Evolutionary conservation across 2,113 vertebrate species (phyloP).

Genomic region (Saccopteryx leptura): DNA sequence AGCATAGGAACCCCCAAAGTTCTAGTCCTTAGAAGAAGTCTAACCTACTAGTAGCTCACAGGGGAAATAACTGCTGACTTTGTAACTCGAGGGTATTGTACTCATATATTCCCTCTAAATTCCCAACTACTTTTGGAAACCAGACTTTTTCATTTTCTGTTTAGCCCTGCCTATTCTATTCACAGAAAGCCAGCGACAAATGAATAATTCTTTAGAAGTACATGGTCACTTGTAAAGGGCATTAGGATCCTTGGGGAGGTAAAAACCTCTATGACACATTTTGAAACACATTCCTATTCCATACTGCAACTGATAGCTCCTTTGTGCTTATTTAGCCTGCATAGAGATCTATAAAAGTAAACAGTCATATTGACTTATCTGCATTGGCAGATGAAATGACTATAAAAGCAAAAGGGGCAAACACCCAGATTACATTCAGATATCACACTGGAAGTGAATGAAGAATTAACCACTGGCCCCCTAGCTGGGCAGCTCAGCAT

Average conservation of each 20-base stretch:
- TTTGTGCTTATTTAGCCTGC: not conserved
- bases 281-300: constrained; percentile 7
- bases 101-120: not conserved
- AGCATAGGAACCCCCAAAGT: not conserved
- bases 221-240: not conserved
- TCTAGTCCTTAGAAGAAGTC: not conserved
- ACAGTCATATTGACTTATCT: not conserved
- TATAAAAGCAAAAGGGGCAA: not conserved
- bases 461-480: not conserved
- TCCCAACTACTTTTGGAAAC: not conserved
- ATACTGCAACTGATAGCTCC: not conserved
- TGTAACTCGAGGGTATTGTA: not conserved
- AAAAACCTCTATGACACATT: constrained; percentile 29
- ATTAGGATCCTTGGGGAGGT: not conserved
- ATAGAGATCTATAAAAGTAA: not conserved
- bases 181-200: constrained; percentile 33
- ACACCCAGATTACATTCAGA: not conserved
- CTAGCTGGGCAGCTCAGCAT: too few species aligned
- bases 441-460: not conserved
- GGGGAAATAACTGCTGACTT: not conserved
- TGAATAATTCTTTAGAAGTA: constrained; percentile 47
- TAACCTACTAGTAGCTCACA: not conserved
- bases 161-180: not conserved
- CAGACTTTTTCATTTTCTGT: not conserved
- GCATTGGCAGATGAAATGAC: not conserved